These are phyloP conservation scores for Helleia helle DNA, from an alignment of 2,888 invertebrate species.

Conservation along the genomic window DNA sequence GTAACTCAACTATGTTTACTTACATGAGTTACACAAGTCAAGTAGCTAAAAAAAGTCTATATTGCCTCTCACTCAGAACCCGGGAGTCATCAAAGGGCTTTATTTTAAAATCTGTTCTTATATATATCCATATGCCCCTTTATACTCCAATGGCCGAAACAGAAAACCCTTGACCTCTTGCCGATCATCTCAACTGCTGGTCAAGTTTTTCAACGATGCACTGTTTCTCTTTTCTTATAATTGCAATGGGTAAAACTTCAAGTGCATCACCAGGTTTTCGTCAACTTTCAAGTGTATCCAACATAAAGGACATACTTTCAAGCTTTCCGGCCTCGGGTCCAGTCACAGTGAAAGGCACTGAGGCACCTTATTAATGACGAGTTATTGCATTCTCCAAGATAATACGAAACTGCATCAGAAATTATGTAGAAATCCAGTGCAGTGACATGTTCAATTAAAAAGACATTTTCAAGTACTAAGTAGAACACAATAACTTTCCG, in stretches of 20 bases:
- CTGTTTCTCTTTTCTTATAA: slow-evolving; percentile 30
- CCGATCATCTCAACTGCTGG: slow-evolving; percentile 55
- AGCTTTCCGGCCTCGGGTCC: slow-evolving; percentile 73
- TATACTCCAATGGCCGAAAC: slow-evolving; percentile 69
- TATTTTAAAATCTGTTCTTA: slow-evolving; percentile 30
- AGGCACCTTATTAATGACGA: slow-evolving; percentile 72
- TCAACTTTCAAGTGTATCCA: slow-evolving; percentile 69
- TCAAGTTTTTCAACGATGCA: slow-evolving; percentile 74
- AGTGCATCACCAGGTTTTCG: slow-evolving; percentile 74
- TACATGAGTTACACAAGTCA: slow-evolving; percentile 67
- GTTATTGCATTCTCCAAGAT: slow-evolving; percentile 71
- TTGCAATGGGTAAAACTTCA: slow-evolving; percentile 29
- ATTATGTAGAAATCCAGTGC: slow-evolving; percentile 61
- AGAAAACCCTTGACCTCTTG: slow-evolving; percentile 73
- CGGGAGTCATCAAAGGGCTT: slow-evolving; percentile 65
- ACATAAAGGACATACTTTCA: slow-evolving; percentile 67
- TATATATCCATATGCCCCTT: slow-evolving; percentile 44
- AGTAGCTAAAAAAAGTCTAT: slow-evolving; percentile 48
- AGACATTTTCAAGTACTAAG: slow-evolving; percentile 47
- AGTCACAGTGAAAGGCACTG: slow-evolving; percentile 70
- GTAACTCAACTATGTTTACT: slow-evolving; percentile 66
- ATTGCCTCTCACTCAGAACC: slow-evolving; percentile 73
- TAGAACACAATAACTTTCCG: slow-evolving; percentile 79
- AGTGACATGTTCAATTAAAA: slow-evolving; percentile 64
- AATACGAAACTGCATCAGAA: slow-evolving; percentile 52